Base-by-base conservation (phyloP, 2,888 invertebrate species). In the Zygothrica quintamaculata region DNA sequence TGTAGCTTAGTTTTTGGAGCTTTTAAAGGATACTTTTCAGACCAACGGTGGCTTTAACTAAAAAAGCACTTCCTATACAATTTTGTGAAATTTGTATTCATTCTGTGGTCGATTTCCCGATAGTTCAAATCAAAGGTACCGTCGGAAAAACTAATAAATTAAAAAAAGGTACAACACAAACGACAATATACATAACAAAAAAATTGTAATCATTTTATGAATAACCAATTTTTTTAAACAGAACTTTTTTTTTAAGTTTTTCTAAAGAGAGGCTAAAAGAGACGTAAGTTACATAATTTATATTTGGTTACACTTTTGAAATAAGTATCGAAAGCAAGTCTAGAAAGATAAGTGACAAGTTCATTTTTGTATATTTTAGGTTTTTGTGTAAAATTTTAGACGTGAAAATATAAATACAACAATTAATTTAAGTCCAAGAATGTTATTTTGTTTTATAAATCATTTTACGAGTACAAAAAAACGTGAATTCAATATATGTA, bases 21-120 rank as follows among this genome's bases (percentile, higher is more conserved):
- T 76, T 68, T 61, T 50, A 39, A 62, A 77, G 80, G 75, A 77
- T 70, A 77, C 65, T 47, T 12, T 33, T 42, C 56, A 47, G 48
- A n/a, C n/a, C 13, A 40, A 6, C 39, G 22, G 31, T 44, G 40
- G 47, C 46, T 69, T 42, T 55, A 52, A n/a, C n/a, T n/a, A n/a
- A n/a, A n/a, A n/a, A n/a, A n/a, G n/a, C n/a, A 71, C 71, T 84
- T 71, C 67, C 65, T 70, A 67, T 66, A 74, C 64, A 47, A 71
- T 68, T 74, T 74, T 65, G 58, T 77, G 73, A 73, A 76, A 75
- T 78, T 78, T 79, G 74, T 74, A 84, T 66, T 89, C 89, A 89
- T 88, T 89, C 88, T 89, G 88, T 85, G 69, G 71, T 77, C 86
- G 86, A 87, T 89, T 89, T 89, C 87, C 89, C 88, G 77, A 88